These are phyloP conservation scores for Agonopterix subpropinquella DNA, from an alignment of 2,888 invertebrate species.

Conservation along the genomic window DNA sequence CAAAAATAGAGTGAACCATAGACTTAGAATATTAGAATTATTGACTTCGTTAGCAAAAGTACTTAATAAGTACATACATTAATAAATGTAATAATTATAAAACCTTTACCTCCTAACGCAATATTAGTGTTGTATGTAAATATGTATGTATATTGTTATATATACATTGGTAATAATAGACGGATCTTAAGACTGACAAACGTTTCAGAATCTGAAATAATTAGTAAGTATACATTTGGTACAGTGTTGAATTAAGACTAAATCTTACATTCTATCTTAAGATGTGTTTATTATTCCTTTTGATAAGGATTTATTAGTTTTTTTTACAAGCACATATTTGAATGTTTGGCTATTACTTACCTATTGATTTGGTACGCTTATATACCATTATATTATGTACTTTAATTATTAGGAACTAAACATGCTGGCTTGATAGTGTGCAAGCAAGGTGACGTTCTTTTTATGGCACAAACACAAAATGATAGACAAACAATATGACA, in stretches of 20 bases:
- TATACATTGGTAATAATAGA: conserved; percentile 51
- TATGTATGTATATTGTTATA: conserved; percentile 15
- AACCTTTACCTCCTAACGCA: conserved; percentile 20
- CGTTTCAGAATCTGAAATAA: conserved; percentile 21
- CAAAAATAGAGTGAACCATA: conserved; percentile 27
- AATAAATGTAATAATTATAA: neutral
- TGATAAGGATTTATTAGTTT: no score
- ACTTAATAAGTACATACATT: neutral
- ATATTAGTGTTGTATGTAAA: conserved; percentile 21
- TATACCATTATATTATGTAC: no score
- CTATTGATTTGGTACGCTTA: no score
- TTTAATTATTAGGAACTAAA: no score
- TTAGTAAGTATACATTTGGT: conserved; percentile 30
- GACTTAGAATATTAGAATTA: conserved; percentile 20
- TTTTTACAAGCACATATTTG: no score
- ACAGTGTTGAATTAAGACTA: conserved; percentile 23
- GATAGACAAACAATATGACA: no score
- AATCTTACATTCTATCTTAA: conserved; percentile 39
- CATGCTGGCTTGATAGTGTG: no score
- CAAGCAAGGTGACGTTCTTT: no score
- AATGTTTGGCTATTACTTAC: no score
- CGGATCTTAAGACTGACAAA: conserved; percentile 63
- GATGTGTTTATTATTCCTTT: conserved; percentile 58
- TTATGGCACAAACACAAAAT: no score
- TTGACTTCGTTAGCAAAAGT: no score